Evolutionary conservation across 2,888 invertebrate genomes (phyloP).

Genomic region (Julus scanicus): DNA sequence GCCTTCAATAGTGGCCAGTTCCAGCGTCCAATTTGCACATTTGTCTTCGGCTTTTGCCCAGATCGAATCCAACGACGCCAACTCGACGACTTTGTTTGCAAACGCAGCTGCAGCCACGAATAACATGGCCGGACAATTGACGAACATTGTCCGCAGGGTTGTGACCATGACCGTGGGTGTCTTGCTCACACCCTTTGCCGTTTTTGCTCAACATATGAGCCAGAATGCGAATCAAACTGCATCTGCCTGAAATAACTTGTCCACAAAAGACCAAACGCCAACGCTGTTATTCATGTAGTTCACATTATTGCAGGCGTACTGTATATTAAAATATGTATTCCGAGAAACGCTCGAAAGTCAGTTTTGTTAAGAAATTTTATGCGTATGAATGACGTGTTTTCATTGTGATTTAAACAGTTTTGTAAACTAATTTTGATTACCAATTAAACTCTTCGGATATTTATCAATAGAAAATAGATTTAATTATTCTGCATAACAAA

Average conservation of each 20-base stretch:
- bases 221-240: not conserved
- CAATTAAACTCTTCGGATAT: not conserved
- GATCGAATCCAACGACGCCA: not conserved
- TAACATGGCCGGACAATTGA: not conserved
- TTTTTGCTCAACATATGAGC: not conserved
- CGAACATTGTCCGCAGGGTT: not conserved
- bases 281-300: no score
- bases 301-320: no score
- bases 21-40: not conserved
- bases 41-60: not conserved
- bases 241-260: not conserved
- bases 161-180: slow-evolving; percentile 11
- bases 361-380: no score
- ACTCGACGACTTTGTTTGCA: not conserved
- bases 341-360: no score
- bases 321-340: no score
- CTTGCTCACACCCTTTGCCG: not conserved
- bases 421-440: no score
- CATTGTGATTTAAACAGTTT: no score
- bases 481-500: not conserved
- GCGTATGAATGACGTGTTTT: no score
- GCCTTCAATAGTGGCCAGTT: not conserved
- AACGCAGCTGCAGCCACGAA: not conserved
- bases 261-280: not conserved
- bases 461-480: slow-evolving; percentile 17